phyloP scores from a whole-genome alignment of 2,113 vertebrate genomes.

The Perca fluviatilis region DNA sequence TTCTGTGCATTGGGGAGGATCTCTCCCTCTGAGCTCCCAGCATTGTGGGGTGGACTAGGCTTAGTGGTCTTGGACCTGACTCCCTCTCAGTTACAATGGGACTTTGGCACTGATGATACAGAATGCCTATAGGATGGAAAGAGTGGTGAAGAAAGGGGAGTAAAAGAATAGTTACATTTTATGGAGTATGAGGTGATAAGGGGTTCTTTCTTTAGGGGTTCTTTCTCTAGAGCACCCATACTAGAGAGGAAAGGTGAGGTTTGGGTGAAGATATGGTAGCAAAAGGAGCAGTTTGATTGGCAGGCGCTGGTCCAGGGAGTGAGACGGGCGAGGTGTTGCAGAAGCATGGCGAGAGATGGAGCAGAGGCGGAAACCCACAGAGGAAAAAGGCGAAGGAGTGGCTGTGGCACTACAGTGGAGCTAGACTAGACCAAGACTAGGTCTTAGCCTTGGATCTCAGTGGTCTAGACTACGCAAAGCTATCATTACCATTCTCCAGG shows the following conservation, averaged over 20 bases:
- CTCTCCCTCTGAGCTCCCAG: slow-evolving; percentile 60
- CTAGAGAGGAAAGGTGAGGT: slow-evolving; percentile 18
- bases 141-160: slow-evolving; percentile 63
- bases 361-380: slow-evolving; percentile 40
- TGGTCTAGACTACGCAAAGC: slow-evolving; percentile 60
- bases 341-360: slow-evolving; percentile 64
- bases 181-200: slow-evolving; percentile 47
- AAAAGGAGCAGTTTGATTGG: slow-evolving; percentile 45
- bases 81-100: slow-evolving; percentile 68
- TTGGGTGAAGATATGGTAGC: slow-evolving; percentile 19
- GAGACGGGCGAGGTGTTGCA: slow-evolving; percentile 56
- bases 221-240: not conserved
- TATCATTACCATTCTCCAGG: slow-evolving; percentile 94
- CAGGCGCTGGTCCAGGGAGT: slow-evolving; percentile 47
- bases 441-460: slow-evolving; percentile 31
- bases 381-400: slow-evolving; percentile 42
- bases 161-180: slow-evolving; percentile 54
- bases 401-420: slow-evolving; percentile 33
- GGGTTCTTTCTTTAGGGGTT: not conserved
- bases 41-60: slow-evolving; percentile 66
- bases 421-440: slow-evolving; percentile 18
- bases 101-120: slow-evolving; percentile 73
- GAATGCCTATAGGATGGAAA: slow-evolving; percentile 74
- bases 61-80: slow-evolving; percentile 65
- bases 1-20: slow-evolving; percentile 57